phyloP scores from a whole-genome alignment of 2,888 invertebrate genomes.

The Dolomedes plantarius region DNA sequence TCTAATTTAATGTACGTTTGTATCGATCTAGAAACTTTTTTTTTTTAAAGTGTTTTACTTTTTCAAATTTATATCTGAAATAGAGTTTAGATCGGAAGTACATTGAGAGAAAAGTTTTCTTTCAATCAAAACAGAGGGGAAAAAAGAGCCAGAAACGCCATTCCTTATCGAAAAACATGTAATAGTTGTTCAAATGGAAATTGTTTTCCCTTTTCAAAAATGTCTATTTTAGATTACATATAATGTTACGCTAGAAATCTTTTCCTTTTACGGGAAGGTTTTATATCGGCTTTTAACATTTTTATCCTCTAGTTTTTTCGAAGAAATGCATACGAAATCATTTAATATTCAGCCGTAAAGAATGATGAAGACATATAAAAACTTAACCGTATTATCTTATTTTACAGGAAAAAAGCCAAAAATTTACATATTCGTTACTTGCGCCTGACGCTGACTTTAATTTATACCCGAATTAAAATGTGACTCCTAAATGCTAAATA shows the following conservation, averaged over 20 bases:
- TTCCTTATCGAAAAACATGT: conserved; percentile 1
- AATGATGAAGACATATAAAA: no score
- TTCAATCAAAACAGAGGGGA: background rate
- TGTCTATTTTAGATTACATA: background rate
- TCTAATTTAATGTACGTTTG: background rate
- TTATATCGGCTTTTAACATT: background rate
- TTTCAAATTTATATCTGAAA: conserved; percentile 8
- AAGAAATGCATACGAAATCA: no score
- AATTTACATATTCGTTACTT: no score
- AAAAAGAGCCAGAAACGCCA: background rate
- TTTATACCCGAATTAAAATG: no score
- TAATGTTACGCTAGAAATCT: background rate
- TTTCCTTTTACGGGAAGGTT: background rate
- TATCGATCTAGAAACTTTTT: background rate
- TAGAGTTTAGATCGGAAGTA: background rate
- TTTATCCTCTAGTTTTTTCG: no score
- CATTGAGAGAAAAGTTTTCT: background rate
- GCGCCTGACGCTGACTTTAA: no score
- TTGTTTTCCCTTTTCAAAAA: background rate
- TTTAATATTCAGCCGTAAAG: no score
- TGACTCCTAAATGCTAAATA: no score
- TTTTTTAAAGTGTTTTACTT: background rate
- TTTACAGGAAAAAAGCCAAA: no score
- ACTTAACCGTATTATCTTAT: no score
- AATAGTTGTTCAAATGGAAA: conserved; percentile 1